Evolutionary conservation across 2,888 invertebrate genomes (phyloP).

Genomic region (Lycia hirtaria): DNA sequence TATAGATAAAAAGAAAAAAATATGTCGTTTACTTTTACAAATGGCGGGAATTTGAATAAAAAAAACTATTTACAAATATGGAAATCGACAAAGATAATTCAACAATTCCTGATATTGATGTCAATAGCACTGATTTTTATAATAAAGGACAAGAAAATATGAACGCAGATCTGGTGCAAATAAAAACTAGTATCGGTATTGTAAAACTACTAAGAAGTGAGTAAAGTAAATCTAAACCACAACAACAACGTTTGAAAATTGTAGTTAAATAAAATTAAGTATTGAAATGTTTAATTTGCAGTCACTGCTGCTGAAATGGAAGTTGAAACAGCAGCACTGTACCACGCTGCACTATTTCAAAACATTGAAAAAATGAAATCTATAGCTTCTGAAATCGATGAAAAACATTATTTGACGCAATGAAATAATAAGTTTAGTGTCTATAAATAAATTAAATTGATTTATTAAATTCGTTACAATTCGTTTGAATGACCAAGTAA

Average conservation of each 20-base stretch:
- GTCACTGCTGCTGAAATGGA: slow-evolving; percentile 68
- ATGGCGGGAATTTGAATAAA: too few relatives aligned
- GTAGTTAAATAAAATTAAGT: too few relatives aligned
- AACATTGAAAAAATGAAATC: slow-evolving; percentile 52
- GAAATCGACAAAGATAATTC: slow-evolving; percentile 17
- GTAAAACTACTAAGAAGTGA: slow-evolving; percentile 60
- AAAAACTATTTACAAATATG: slow-evolving; percentile 18
- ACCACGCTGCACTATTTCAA: slow-evolving; percentile 63
- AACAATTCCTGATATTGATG: slow-evolving; percentile 51
- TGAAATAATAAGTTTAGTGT: too few relatives aligned
- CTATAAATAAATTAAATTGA: too few relatives aligned
- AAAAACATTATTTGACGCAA: slow-evolving; percentile 11
- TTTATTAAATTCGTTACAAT: too few relatives aligned
- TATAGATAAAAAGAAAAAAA: too few relatives aligned
- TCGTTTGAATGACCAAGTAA: too few relatives aligned
- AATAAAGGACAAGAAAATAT: slow-evolving; percentile 56
- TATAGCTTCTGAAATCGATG: slow-evolving; percentile 29
- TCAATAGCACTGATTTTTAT: slow-evolving; percentile 61
- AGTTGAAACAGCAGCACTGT: slow-evolving; percentile 65
- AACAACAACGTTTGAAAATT: too few relatives aligned
- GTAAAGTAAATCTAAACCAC: slow-evolving; percentile 40
- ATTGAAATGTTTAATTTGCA: slow-evolving; percentile 36
- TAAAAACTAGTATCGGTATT: slow-evolving; percentile 59
- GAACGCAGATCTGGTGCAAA: slow-evolving; percentile 55
- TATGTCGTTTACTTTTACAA: too few relatives aligned